phyloP scores from a whole-genome alignment of 2,797 vertebrate genomes.

The Leucoraja ocellata region DNA sequence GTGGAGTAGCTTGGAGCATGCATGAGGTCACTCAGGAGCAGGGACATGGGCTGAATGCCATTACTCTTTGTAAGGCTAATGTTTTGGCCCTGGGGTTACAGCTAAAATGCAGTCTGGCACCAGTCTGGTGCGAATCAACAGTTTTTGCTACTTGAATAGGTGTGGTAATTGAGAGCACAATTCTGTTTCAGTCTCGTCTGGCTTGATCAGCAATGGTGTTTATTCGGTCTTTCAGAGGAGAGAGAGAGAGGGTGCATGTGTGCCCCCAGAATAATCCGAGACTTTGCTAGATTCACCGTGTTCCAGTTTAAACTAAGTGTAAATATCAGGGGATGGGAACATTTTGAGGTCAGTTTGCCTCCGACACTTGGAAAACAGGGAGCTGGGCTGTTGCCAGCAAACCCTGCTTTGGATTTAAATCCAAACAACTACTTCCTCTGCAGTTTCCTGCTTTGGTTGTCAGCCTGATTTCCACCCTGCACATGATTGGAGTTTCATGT shows the following conservation, averaged over 20 bases:
- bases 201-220: background rate
- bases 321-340: background rate
- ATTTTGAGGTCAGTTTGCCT: background rate
- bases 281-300: background rate
- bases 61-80: background rate
- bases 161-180: background rate
- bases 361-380: background rate
- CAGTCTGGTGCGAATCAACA: background rate
- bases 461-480: background rate
- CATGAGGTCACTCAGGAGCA: background rate
- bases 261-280: background rate
- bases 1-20: background rate
- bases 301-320: background rate
- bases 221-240: background rate
- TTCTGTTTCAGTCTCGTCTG: background rate
- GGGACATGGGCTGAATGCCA: background rate
- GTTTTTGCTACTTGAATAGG: background rate
- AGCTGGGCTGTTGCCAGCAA: background rate
- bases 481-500: background rate
- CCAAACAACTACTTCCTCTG: background rate
- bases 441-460: conserved; percentile 4
- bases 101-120: background rate
- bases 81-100: background rate
- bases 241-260: background rate
- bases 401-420: background rate